Percentiles rank a stretch among this genome's conserved stretches.
These are phyloP conservation scores for Drosophila paranaensis DNA, from an alignment of 2,888 invertebrate genomes.

Conservation along the genomic window DNA sequence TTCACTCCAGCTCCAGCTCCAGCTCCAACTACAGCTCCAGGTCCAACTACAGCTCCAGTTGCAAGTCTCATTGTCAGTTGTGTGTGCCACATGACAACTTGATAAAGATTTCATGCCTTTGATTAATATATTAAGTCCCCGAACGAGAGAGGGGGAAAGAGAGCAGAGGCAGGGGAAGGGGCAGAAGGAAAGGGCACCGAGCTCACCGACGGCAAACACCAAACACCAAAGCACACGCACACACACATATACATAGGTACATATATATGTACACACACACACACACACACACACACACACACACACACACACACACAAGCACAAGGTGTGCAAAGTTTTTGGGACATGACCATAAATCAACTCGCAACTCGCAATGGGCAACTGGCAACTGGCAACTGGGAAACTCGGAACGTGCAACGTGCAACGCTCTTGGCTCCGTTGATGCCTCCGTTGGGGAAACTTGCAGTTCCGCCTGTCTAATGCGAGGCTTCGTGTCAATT, in stretches of 20 bases:
- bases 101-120: slow-evolving; percentile 78
- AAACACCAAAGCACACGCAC: slow-evolving; percentile 11
- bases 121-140: slow-evolving; percentile 73
- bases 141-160: slow-evolving; percentile 15
- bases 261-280: no score
- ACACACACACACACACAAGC: neutral
- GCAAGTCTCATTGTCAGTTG: slow-evolving; percentile 47
- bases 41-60: neutral
- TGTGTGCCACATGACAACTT: slow-evolving; percentile 67
- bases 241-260: neutral
- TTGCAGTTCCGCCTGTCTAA: slow-evolving; percentile 59
- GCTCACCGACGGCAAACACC: slow-evolving; percentile 40
- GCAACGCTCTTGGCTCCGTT: slow-evolving; percentile 17
- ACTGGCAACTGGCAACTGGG: neutral
- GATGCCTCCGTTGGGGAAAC: slow-evolving; percentile 55
- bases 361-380: slow-evolving; percentile 13
- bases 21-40: slow-evolving; percentile 10
- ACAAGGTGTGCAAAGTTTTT: slow-evolving; percentile 66
- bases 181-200: neutral
- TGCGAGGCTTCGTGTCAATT: slow-evolving; percentile 52
- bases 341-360: slow-evolving; percentile 75
- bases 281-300: neutral
- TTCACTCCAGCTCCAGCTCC: slow-evolving; percentile 31
- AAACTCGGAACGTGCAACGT: slow-evolving; percentile 9
- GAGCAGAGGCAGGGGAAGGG: neutral